Evolutionary conservation across 2,113 vertebrate species (phyloP).

Genomic region (Austrofundulus limnaeus): DNA sequence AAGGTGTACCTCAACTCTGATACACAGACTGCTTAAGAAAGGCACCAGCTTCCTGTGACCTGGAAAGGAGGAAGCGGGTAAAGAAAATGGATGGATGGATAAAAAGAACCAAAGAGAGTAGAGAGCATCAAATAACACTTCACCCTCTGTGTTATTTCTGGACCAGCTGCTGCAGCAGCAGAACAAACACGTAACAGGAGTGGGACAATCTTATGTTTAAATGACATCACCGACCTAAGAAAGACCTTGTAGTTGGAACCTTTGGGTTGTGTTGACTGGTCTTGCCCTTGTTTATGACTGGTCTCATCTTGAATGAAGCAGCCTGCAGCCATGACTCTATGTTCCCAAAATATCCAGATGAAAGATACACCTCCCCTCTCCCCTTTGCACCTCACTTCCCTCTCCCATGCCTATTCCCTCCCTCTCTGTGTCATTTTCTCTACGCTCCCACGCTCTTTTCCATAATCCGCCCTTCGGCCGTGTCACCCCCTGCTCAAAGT

Average conservation of each 20-base stretch:
- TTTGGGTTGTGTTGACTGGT: slow-evolving; percentile 32
- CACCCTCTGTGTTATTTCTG: background rate
- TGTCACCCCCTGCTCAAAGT: background rate
- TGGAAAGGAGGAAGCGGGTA: too few relatives aligned
- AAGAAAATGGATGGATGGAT: too few relatives aligned
- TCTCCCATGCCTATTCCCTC: slow-evolving; percentile 22
- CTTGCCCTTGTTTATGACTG: slow-evolving; percentile 27
- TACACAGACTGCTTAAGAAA: too few relatives aligned
- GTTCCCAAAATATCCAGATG: slow-evolving; percentile 73
- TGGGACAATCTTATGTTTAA: background rate
- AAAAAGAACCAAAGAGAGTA: background rate
- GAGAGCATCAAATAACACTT: background rate
- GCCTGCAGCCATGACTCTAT: slow-evolving; percentile 49
- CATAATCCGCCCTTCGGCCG: slow-evolving; percentile 18
- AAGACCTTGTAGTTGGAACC: slow-evolving; percentile 33
- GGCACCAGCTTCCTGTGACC: too few relatives aligned
- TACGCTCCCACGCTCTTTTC: slow-evolving; percentile 48
- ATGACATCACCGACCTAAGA: slow-evolving; percentile 19
- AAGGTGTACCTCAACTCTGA: too few relatives aligned
- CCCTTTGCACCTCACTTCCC: slow-evolving; percentile 21
- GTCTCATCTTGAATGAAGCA: slow-evolving; percentile 58
- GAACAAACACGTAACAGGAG: background rate
- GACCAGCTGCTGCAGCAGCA: background rate
- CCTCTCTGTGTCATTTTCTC: slow-evolving; percentile 40
- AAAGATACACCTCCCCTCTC: slow-evolving; percentile 64